Conservation (phyloP, 1,140 invertebrate genomes). For the Lerema accius region DNA sequence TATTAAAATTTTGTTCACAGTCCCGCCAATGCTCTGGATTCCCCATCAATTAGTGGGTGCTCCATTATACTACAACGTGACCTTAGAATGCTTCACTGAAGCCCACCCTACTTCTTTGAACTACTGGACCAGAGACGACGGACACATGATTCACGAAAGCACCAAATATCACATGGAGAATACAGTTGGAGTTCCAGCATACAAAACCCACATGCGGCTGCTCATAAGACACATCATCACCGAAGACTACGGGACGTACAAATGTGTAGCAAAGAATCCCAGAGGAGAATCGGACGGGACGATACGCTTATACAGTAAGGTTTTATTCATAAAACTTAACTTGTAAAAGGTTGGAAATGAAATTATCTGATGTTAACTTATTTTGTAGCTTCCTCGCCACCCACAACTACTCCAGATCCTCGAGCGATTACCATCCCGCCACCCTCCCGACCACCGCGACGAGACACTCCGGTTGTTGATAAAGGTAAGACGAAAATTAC, state of each 20-base stretch:
- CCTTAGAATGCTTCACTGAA: constrained; percentile 94
- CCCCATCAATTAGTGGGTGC: constrained; percentile 95
- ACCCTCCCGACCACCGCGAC: constrained; percentile 67
- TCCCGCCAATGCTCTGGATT: constrained; percentile 95
- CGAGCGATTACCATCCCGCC: constrained; percentile 64
- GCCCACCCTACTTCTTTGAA: constrained; percentile 95
- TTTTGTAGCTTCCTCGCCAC: constrained; percentile 68
- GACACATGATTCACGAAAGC: constrained; percentile 94
- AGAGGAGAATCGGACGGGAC: constrained; percentile 95
- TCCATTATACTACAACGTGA: constrained; percentile 90
- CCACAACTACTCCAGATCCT: constrained; percentile 75
- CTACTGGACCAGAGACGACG: constrained; percentile 95
- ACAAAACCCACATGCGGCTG: constrained; percentile 93
- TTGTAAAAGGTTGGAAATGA: constrained; percentile 5
- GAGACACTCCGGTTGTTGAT: constrained; percentile 66
- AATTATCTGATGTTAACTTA: constrained; percentile 18
- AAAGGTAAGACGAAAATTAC: constrained; percentile 57
- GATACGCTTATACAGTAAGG: constrained; percentile 95
- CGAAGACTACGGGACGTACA: constrained; percentile 93
- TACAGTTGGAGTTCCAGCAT: constrained; percentile 86
- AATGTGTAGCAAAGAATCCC: constrained; percentile 96
- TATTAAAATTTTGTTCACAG: too few relatives aligned
- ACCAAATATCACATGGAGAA: constrained; percentile 91
- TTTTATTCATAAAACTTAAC: constrained; percentile 27
- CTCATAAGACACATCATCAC: constrained; percentile 89